These are phyloP conservation scores for Epirrita christyi DNA, from an alignment of 2,888 invertebrate genomes.

Conservation along the genomic window DNA sequence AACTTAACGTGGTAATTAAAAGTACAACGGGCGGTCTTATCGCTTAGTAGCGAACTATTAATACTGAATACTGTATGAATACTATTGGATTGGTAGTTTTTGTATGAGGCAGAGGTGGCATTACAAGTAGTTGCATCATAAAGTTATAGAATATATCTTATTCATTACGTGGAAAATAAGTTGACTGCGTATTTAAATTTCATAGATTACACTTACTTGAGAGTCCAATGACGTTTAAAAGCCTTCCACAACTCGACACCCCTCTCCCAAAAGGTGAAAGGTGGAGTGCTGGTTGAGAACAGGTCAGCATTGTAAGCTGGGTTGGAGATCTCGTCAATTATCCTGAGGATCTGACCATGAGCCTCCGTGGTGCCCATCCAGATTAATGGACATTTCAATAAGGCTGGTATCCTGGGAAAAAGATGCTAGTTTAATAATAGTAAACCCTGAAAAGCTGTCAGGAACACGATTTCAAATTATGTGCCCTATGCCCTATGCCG, in stretches of 20 bases:
- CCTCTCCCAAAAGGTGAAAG: slow-evolving; percentile 56
- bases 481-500: too few species aligned
- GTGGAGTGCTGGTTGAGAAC: slow-evolving; percentile 49
- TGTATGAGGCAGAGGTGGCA: too few species aligned
- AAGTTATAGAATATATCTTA: too few species aligned
- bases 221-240: slow-evolving; percentile 44
- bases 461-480: too few species aligned
- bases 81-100: too few species aligned
- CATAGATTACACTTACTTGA: slow-evolving; percentile 46
- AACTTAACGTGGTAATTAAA: too few species aligned
- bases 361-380: slow-evolving; percentile 65
- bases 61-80: too few species aligned
- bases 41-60: too few species aligned
- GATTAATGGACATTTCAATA: slow-evolving; percentile 63
- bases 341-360: slow-evolving; percentile 56
- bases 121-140: too few species aligned
- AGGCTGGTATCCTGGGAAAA: slow-evolving; percentile 54
- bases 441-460: background rate
- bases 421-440: background rate
- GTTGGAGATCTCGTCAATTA: slow-evolving; percentile 62
- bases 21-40: too few species aligned
- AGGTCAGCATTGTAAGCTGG: slow-evolving; percentile 63
- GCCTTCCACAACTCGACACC: slow-evolving; percentile 48
- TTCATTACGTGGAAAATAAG: too few species aligned
- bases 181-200: too few species aligned